Base-by-base conservation (phyloP, 2,888 invertebrate species). In the Nebria brevicollis region DNA sequence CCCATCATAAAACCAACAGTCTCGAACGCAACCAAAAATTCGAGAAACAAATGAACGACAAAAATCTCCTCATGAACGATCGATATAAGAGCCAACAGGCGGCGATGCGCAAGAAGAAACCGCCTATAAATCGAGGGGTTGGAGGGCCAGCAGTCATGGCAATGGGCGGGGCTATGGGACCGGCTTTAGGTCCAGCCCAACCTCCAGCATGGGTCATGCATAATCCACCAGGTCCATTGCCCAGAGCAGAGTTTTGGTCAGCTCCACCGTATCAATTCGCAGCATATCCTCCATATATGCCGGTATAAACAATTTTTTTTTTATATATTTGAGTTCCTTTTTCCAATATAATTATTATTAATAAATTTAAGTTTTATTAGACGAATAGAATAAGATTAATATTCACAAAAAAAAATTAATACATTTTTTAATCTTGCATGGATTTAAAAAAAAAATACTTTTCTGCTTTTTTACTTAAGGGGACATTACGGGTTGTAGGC, bases 61-160 rank as follows among this genome's bases (percentile, higher is more conserved):
- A 89, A 54, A 91, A 90, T 85, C 80, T 86, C 70, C 89, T 90
- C 83, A 86, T 90, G 82, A 90, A 90, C 0, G 89, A 89, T 0
- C 75, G 78, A 10, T 77, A 72, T 54, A 82, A 77, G 72, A 77
- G n/a, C n/a, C 82, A 75, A 64, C 78, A 77, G 75, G 34, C 66
- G 13, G 75, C 75, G 15, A 65, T 54, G 11, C 70, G 75, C 20
- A 77, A 82, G 42, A 82, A 82, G 75, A 77, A 82, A 68, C 78
- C 77, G 7, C 54, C 54, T 13, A 54, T 54, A 2, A 54, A 54
- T 13, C 54, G 54, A 11, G 65, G 64, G 11, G 26, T 41, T 41
- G 42, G 70, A 3, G 15, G 70, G 25, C 66, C 66, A 15, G 66
- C 66, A 72, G 68, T 41, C 13, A 54, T 54, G 54, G 54, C 54